Conservation (phyloP, 2,888 invertebrate genomes). For the Sinelater perroti region DNA sequence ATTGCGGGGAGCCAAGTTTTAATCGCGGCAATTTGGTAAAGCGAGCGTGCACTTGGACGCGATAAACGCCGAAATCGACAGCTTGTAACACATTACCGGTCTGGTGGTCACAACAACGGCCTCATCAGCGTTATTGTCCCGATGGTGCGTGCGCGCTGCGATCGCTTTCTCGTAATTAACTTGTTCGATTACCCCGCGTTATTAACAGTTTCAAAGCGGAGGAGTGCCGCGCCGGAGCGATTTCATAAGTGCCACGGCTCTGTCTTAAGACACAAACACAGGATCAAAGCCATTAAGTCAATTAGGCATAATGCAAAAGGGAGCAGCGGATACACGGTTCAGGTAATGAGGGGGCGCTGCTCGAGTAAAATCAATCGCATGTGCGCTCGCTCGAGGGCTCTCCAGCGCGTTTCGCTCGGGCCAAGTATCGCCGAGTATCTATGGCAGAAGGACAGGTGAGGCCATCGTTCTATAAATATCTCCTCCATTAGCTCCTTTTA, state of each 20-base stretch:
- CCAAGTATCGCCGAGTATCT: constrained; percentile 17
- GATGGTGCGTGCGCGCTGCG: constrained; percentile 27
- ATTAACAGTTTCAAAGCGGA: constrained; percentile 35
- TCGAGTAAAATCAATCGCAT: constrained; percentile 37
- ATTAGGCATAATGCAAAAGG: constrained; percentile 36
- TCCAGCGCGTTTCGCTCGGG: constrained; percentile 25
- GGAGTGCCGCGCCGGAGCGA: constrained; percentile 24
- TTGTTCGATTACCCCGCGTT: constrained; percentile 33
- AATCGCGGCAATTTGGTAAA: constrained; percentile 41
- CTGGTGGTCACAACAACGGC: constrained; percentile 35
- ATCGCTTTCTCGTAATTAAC: constrained; percentile 35
- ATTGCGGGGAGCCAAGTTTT: constrained; percentile 30
- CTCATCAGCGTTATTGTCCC: constrained; percentile 31
- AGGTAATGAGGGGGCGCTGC: constrained; percentile 34
- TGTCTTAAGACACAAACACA: constrained; percentile 36
- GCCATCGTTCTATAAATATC: too few species aligned
- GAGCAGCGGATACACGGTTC: constrained; percentile 38
- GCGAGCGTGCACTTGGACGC: constrained; percentile 38
- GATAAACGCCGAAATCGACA: constrained; percentile 38
- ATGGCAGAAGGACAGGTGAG: too few species aligned
- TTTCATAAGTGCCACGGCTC: constrained; percentile 30
- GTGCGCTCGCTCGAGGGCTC: constrained; percentile 27
- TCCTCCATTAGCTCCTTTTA: too few species aligned
- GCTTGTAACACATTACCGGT: constrained; percentile 36
- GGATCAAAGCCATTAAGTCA: constrained; percentile 39